Base-by-base conservation (phyloP, 2,888 invertebrate species). In the Agonopterix heracliana region DNA sequence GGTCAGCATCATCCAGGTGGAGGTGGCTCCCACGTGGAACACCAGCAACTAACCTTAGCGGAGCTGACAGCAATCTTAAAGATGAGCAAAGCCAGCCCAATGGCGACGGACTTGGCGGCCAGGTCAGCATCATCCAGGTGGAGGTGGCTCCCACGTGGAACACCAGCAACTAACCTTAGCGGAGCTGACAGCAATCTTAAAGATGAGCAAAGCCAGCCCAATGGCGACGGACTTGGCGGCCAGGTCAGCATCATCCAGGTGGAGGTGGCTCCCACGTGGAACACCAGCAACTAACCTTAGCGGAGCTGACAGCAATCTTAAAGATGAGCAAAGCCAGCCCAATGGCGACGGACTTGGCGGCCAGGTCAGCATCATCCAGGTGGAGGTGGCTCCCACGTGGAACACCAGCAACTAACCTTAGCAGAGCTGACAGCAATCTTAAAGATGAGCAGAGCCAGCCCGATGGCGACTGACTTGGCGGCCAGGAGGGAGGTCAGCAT, bases 21-120 rank as follows among this genome's bases (percentile, higher is more conserved):
- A 79, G 0, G 79, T 64, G 17, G 82, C 83, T 11, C 87, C 87
- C 0, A 86, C 64, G 68, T 86, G 83, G n/a, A n/a, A n/a, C n/a
- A n/a, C n/a, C n/a, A n/a, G n/a, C 26, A 26, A 26, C 56, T 51
- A 52, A 86, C 87, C 84, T 87, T 87, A 35, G 85, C 86, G 1
- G 84, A 78, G 45, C 84, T 81, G 57, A 81, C 84, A 14, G 86
- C 87, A 1, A 87, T 84, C 61, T 87, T 87, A 60, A 86, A 83
- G 4, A 83, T 66, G 1, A 87, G 67, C 11, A 87, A 54, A 1
- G 61, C 49, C 1, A 85, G 54, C 0, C 87, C 86, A 1, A 87
- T 80, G 3, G 74, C 73, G 0, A 87, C 82, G 0, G 81, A 77
- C 62, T 87, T 87, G 44, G 70, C 80, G 0, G 85, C 73, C 69